Evolutionary conservation across 2,797 vertebrate genomes (phyloP), one percentile per base, ranked within the genome.

Genomic region (Coreius guichenoti): DNA sequence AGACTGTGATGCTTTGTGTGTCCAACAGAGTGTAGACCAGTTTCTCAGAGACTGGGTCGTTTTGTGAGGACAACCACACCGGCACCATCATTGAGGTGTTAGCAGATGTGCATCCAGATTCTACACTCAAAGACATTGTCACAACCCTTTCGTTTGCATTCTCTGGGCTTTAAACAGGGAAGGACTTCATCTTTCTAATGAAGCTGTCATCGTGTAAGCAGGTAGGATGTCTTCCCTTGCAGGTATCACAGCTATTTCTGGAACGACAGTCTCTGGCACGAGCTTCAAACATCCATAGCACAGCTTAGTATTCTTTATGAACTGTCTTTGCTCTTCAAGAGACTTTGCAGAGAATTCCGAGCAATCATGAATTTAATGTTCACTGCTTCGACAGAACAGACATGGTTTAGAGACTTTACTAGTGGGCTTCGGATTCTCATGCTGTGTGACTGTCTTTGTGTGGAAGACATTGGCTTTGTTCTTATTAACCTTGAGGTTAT

Each of bases 221-320:
- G 21, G 68, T 43, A 43, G 36, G 36, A 26, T 70, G 68, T 70
- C 36, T 70, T 70, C 68, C 36, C 68, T 70, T 70, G n/a, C 19
- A 70, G 31, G 9, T 39, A 29, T 12, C 17, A n/a, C 33, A 69
- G 19, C n/a, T 29, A 33, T 67, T 26, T 67, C 65, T 29, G 16
- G 26, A 67, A 23, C 5, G 5, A 19, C 16, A 33, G 16, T 68
- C 65, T 36, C 29, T 68, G 65, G 65, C 33, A 68, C 14, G 1
- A 68, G 31, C 6, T 19, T 68, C 33, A 61, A 17, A 36, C 33
- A 77, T 39, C 13, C 7, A 0, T 77, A 39, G 3, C 75, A 77
- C 21, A 61, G 23, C 13, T 58, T 77, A 1, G 11, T 63, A 29
- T 78, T 2, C 5, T 21, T 74, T 17, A 74, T 31, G 7, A 49